These are phyloP conservation scores for Noctua fimbriata DNA, from an alignment of 2,888 invertebrate species.

Conservation along the genomic window DNA sequence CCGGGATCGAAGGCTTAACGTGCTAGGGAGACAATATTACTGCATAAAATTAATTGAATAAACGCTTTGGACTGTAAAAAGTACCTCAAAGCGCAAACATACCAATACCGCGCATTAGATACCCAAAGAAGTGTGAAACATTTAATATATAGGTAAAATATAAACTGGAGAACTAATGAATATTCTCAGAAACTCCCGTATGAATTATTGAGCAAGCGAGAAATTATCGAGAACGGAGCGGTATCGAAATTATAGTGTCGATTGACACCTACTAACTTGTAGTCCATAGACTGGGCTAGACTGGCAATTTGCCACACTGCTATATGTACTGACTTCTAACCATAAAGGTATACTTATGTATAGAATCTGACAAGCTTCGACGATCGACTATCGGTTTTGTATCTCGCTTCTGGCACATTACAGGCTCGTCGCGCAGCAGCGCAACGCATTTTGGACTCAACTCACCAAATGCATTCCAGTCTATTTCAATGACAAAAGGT, in stretches of 20 bases:
- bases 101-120: not conserved
- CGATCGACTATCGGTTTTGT: not conserved
- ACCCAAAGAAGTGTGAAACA: not conserved
- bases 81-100: too few species aligned
- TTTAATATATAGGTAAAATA: not conserved
- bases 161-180: conserved; percentile 8
- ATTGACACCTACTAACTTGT: conserved; percentile 43
- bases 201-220: conserved; percentile 30
- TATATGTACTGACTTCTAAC: conserved; percentile 13
- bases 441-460: not conserved
- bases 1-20: too few species aligned
- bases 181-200: conserved; percentile 10
- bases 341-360: not conserved
- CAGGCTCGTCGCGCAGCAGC: not conserved
- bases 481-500: not conserved
- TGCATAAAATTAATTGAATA: not conserved
- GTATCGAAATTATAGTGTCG: conserved; percentile 46
- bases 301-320: conserved; percentile 45
- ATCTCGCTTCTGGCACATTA: not conserved
- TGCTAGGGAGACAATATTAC: not conserved
- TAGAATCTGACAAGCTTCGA: not conserved
- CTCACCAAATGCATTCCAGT: not conserved
- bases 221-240: conserved; percentile 8
- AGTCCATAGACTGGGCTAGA: conserved; percentile 11
- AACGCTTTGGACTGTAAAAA: too few species aligned